Base-by-base conservation (phyloP, 2,113 vertebrate genomes). In the Acrocephalus kingi region DNA sequence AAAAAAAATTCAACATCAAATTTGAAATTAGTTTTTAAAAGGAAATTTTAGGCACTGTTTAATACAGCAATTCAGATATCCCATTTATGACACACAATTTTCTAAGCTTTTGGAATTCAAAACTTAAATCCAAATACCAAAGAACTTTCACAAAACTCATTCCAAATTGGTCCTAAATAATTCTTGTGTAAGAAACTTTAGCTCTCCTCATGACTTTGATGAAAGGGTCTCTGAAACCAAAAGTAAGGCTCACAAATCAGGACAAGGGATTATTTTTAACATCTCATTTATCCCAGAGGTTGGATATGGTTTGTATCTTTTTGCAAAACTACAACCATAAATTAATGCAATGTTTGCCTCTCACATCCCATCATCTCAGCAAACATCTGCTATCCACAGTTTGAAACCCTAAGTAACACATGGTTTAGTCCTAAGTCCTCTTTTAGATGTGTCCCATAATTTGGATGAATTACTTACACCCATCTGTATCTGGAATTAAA, bases 101-200 rank as follows among this genome's bases (percentile, higher is more conserved):
- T 45, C 8, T 37, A 48, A 56, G 35, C 15, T n/a, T 20, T 2
- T 80, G 9, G 19, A 80, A 62, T 73, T 37, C 15, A 61, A 88
- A 77, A 43, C 5, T 11, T 18, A 76, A 92, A 20, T 54, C 15
- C 25, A 86, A 84, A 66, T 8, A 43, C 12, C 3, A 2, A 2
- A 55, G 77, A 8, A 23, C 5, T 37, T 62, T 43, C 62, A 52
- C 16, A 78, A 66, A 81, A 77, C 11, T 33, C 23, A 59, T 54
- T 55, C 35, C 0, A 0, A 71, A 51, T 43, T 67, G 2, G 0
- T 58, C 0, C 0, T n/a, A 31, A 78, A 73, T 59, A 39, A 21
- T 78, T 82, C 9, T 48, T 37, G 7, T 15, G 27, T 19, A 74
- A 74, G 59, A 51, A 74, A 43, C 8, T 45, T 81, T 7, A 59